Evolutionary conservation across 2,888 invertebrate genomes (phyloP).

Genomic region (Stenodema calcarata): DNA sequence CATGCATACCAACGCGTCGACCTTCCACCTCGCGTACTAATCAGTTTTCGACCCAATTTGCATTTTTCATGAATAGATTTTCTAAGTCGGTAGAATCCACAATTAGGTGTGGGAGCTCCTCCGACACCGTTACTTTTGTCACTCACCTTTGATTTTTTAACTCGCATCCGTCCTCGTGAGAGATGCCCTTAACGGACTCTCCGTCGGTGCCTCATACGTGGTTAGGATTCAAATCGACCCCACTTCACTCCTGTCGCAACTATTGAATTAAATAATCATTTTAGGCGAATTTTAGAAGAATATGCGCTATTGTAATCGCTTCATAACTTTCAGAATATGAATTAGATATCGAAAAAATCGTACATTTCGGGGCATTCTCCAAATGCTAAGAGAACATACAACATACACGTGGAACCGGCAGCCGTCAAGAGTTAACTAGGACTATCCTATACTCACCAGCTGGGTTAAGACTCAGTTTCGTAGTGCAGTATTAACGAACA

Average conservation of each 20-base stretch:
- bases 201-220: neutral
- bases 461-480: too few relatives aligned
- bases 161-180: neutral
- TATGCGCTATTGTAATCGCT: too few relatives aligned
- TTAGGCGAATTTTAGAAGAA: too few relatives aligned
- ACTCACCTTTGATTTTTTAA: neutral
- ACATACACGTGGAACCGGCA: too few relatives aligned
- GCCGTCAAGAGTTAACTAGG: too few relatives aligned
- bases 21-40: conserved; percentile 12
- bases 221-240: neutral
- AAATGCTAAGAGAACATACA: too few relatives aligned
- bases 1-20: neutral
- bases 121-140: neutral
- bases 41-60: conserved; percentile 16
- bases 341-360: too few relatives aligned
- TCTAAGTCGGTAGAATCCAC: conserved; percentile 3
- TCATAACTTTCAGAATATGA: too few relatives aligned
- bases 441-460: too few relatives aligned
- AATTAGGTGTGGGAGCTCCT: conserved; percentile 15
- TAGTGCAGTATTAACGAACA: too few relatives aligned
- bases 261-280: neutral
- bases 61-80: conserved; percentile 40
- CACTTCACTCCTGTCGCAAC: neutral
- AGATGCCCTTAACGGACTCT: neutral
- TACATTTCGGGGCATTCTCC: too few relatives aligned